Base-by-base conservation (phyloP, 1,140 invertebrate genomes). In the Lithobius niger region DNA sequence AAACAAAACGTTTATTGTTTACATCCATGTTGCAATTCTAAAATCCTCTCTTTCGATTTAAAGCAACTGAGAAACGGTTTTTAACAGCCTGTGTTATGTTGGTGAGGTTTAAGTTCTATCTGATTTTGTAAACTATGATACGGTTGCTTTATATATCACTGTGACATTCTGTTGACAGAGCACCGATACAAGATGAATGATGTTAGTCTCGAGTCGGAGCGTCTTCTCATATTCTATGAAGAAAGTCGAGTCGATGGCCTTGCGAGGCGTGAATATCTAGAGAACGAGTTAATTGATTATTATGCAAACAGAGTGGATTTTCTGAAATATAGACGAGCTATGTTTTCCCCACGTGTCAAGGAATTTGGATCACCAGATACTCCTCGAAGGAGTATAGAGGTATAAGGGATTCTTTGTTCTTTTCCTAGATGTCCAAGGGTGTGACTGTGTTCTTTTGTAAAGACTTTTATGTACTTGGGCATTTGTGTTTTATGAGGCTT, bases 201-300 rank as follows among this genome's bases (percentile, higher is more conserved):
- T 4, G 71, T 70, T 13, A 68, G 68, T 2, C 67, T 79, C 6
- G 77, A 82, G 57, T 75, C 71, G 15, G 73, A 78, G 26, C 72
- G 83, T 53, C 76, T 70, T 0, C 68, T 91, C 60, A 71, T 81
- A 54, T 90, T 86, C 70, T 85, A 81, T 62, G 69, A 79, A 54
- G 71, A 77, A 42, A 76, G 78, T 1, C 74, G 84, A 19, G 67
- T 79, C 3, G 84, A 88, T 67, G 79, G 81, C 57, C 70, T 88
- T 22, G 66, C 68, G 1, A 76, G 75, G 58, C 69, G 86, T 0
- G 72, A 78, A 51, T 77, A 81, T 61, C 74, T 78, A 16, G 68
- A 74, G 0, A 62, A 72, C 2, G 73, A 74, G 56, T 74, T 86
- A 58, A 76, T 72, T 6, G 82, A 86, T 64, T 66, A 80, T 55